These are phyloP conservation scores for Actinernus sp. DNA, from an alignment of 92 coral and sea anemone species.

Conservation along the genomic window DNA sequence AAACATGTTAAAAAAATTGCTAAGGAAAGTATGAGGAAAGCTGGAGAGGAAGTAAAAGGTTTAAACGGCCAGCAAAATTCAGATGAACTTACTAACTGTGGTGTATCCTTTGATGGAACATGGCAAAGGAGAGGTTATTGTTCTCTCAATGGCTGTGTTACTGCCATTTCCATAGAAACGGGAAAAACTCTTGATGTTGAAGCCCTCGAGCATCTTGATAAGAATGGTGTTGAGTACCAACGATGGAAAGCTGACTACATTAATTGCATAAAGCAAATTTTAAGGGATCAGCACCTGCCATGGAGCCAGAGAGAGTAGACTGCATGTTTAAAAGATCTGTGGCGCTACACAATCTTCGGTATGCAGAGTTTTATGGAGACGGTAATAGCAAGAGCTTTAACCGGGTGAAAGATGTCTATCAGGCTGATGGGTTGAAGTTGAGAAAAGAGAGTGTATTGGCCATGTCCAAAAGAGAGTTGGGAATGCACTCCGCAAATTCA, in stretches of 20 bases:
- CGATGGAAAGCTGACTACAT: constrained; percentile 29
- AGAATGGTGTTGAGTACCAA: constrained; percentile 15
- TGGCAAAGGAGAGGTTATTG: constrained; percentile 69
- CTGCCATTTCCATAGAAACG: constrained; percentile 13
- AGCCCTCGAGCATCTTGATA: constrained; percentile 1
- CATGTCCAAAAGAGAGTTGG: constrained; percentile 66
- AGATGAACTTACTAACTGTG: constrained; percentile 21
- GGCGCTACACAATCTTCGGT: constrained; percentile 34
- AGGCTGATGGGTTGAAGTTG: constrained; percentile 14
- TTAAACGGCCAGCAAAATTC: constrained; percentile 2
- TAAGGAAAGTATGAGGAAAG: constrained; percentile 36
- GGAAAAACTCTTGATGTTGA: background rate
- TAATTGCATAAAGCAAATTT: constrained; percentile 42
- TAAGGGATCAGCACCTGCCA: constrained; percentile 44
- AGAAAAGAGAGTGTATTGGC: constrained; percentile 47
- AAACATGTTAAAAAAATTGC: constrained; percentile 36
- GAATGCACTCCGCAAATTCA: constrained; percentile 55
- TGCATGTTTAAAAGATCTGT: constrained; percentile 43
- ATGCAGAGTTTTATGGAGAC: constrained; percentile 53
- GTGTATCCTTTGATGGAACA: constrained; percentile 57
- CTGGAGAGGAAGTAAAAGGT: constrained; percentile 38
- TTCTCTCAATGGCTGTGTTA: constrained; percentile 51
- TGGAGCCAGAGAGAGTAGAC: constrained; percentile 47
- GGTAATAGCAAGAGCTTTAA: constrained; percentile 52
- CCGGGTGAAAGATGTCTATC: constrained; percentile 16